Evolutionary conservation across 1,140 invertebrate species (phyloP).

Genomic region (Drosophila bifasciata): DNA sequence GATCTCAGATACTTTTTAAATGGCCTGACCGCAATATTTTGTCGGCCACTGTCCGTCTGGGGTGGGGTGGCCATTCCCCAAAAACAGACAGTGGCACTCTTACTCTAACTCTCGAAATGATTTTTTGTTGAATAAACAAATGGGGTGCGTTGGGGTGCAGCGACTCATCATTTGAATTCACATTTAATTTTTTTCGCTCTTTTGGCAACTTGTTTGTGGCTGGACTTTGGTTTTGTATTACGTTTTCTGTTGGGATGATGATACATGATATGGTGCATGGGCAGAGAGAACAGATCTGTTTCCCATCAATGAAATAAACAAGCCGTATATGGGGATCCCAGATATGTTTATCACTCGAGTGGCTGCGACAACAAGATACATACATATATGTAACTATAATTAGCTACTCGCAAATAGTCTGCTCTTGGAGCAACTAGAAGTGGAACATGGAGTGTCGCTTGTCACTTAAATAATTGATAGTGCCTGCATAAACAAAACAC

Average conservation of each 20-base stretch:
- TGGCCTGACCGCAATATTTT: not conserved
- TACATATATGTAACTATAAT: conserved; percentile 9
- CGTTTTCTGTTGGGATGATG: not conserved
- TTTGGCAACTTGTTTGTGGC: conserved; percentile 6
- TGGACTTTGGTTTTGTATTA: conserved; percentile 8
- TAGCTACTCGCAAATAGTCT: conserved; percentile 18
- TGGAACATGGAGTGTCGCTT: conserved; percentile 6
- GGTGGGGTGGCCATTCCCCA: not conserved
- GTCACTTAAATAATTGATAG: conserved; percentile 11
- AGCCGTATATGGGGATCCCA: not conserved
- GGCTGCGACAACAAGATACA: conserved; percentile 4
- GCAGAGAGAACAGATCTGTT: not conserved
- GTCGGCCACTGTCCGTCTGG: conserved; percentile 2
- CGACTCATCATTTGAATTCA: conserved; percentile 10
- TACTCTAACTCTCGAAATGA: not conserved
- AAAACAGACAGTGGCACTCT: conserved; percentile 12
- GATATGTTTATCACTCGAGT: conserved; percentile 29
- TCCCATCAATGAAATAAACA: conserved; percentile 2
- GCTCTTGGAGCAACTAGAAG: conserved; percentile 5
- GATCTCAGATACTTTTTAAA: not conserved
- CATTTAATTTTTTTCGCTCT: conserved; percentile 25
- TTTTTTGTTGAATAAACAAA: conserved; percentile 33
- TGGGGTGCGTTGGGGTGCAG: conserved; percentile 10
- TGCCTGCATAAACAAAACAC: not conserved
- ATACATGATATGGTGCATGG: conserved; percentile 2